Conservation (phyloP, 1,140 invertebrate species). For the Lepidurus apus region DNA sequence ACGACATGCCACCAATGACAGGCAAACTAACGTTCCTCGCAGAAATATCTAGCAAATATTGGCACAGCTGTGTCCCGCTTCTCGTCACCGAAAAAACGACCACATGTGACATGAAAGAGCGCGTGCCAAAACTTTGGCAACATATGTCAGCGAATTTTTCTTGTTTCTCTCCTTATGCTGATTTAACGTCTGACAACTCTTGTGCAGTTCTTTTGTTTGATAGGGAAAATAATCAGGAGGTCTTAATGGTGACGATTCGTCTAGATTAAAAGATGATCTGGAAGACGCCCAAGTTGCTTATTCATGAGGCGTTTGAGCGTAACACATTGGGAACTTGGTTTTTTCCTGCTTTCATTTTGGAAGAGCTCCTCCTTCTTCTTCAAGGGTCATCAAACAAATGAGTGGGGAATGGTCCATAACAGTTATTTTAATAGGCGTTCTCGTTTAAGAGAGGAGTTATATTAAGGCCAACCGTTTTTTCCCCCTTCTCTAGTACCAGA, state of each 20-base stretch:
- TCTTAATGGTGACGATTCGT: background rate
- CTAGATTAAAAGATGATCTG: constrained; percentile 13
- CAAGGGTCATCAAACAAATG: constrained; percentile 23
- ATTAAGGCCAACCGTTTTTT: background rate
- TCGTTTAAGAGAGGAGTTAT: background rate
- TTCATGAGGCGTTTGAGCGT: background rate
- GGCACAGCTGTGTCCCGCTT: constrained; percentile 15
- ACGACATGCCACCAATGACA: background rate
- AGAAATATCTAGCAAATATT: constrained; percentile 20
- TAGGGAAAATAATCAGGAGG: background rate
- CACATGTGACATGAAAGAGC: background rate
- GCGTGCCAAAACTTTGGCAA: background rate
- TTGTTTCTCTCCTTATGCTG: background rate
- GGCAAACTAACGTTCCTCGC: constrained; percentile 6
- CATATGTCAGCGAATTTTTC: background rate
- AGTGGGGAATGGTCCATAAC: constrained; percentile 11
- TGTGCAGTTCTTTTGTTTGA: background rate
- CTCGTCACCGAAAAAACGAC: background rate
- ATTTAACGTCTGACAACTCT: background rate
- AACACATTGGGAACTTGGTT: background rate
- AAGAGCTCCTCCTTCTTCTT: background rate
- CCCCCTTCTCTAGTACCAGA: background rate
- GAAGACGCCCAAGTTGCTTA: constrained; percentile 2
- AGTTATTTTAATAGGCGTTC: constrained; percentile 6
- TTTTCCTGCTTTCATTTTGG: background rate